phyloP scores from a whole-genome alignment of 2,888 invertebrate genomes.

The Cantharis nigra region DNA sequence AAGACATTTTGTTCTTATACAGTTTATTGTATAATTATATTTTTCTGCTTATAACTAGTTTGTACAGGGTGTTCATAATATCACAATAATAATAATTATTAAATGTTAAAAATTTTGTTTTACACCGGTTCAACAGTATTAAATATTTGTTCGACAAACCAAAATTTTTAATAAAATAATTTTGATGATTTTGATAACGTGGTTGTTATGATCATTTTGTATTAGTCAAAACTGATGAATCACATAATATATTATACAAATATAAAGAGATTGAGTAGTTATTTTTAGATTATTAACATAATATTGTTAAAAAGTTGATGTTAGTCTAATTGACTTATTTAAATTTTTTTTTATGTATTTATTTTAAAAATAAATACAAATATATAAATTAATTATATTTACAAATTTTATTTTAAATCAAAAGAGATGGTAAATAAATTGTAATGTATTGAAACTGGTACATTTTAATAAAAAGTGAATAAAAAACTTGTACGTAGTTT shows the following conservation, averaged over 20 bases:
- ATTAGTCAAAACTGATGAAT: background rate
- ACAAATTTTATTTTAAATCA: background rate
- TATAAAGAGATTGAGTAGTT: background rate
- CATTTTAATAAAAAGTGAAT: background rate
- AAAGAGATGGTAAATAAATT: background rate
- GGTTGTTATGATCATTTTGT: background rate
- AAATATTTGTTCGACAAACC: background rate
- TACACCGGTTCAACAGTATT: background rate
- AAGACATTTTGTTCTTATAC: background rate
- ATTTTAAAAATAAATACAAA: background rate
- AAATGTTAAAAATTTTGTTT: background rate
- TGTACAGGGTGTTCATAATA: background rate
- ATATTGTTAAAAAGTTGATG: background rate
- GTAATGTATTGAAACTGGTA: background rate
- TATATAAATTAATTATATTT: background rate
- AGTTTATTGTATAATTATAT: background rate
- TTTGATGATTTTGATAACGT: background rate
- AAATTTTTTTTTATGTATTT: background rate
- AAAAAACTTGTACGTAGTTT: background rate
- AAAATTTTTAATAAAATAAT: background rate
- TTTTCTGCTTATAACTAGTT: background rate
- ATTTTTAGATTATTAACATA: background rate
- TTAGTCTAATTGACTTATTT: background rate
- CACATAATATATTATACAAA: background rate
- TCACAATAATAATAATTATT: background rate